These are phyloP conservation scores for Nematopogon swammerdamellus DNA, from an alignment of 2,888 invertebrate genomes.

Conservation along the genomic window DNA sequence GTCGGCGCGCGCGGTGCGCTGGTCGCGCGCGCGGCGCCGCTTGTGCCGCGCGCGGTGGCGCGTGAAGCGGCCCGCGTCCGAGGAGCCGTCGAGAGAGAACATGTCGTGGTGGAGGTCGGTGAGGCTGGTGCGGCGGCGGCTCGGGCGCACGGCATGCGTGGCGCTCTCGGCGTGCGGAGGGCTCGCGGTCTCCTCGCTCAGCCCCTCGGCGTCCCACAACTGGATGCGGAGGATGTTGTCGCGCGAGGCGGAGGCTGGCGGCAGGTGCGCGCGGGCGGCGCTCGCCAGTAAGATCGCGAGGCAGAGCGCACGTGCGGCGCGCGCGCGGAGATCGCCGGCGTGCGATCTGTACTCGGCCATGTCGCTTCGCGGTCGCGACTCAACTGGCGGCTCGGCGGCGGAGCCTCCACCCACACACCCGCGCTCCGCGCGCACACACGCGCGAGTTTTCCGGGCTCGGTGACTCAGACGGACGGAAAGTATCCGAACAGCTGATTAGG, in stretches of 20 bases:
- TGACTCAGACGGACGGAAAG: no score
- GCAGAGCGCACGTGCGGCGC: constrained; percentile 26
- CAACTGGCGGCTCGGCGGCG: no score
- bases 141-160: constrained; percentile 9
- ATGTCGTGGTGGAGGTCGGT: constrained; percentile 39
- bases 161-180: constrained; percentile 16
- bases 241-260: constrained; percentile 42
- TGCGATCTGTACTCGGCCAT: constrained; percentile 26
- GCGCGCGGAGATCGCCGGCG: not conserved
- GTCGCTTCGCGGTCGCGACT: constrained; percentile 40
- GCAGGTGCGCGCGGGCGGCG: constrained; percentile 35
- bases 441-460: no score
- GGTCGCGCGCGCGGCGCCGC: constrained; percentile 41
- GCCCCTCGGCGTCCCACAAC: constrained; percentile 47
- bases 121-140: constrained; percentile 20
- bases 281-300: constrained; percentile 28
- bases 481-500: no score
- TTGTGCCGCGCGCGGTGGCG: constrained; percentile 46
- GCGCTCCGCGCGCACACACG: no score
- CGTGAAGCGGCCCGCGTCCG: constrained; percentile 32
- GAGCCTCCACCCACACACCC: no score
- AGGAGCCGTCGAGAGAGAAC: constrained; percentile 33
- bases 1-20: constrained; percentile 38
- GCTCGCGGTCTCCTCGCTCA: constrained; percentile 30
- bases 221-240: constrained; percentile 48